These are phyloP conservation scores for Drosophila nigrodunni DNA, from an alignment of 1,140 invertebrate species.

Conservation along the genomic window DNA sequence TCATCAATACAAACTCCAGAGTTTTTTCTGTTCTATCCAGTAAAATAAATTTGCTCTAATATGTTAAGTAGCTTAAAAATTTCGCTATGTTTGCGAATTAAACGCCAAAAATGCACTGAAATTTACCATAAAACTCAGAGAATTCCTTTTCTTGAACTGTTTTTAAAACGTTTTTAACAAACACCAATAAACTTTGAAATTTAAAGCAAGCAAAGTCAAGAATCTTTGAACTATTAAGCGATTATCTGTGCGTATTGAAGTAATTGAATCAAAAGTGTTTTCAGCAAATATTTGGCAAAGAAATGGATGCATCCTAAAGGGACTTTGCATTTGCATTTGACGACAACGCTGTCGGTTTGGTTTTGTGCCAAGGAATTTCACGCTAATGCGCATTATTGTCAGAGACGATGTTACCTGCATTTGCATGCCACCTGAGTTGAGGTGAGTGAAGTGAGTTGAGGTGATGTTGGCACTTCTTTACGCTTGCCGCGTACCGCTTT, in stretches of 20 bases:
- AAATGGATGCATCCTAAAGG: not conserved
- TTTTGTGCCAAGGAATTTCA: conserved; percentile 67
- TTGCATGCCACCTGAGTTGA: conserved; percentile 65
- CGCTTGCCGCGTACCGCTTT: not conserved
- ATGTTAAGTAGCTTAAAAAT: no score
- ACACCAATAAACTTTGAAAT: no score
- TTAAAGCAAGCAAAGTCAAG: not conserved
- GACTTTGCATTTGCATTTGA: conserved; percentile 31
- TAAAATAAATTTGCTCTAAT: no score
- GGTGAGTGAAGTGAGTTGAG: not conserved
- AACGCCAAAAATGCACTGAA: no score
- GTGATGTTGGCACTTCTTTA: conserved; percentile 16
- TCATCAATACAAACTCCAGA: no score
- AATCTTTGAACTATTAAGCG: conserved; percentile 18
- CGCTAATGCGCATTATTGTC: conserved; percentile 79
- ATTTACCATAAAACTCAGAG: no score
- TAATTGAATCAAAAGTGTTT: conserved; percentile 32
- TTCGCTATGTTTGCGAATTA: no score
- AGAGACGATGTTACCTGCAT: conserved; percentile 40
- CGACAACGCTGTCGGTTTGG: conserved; percentile 38
- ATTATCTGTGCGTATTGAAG: conserved; percentile 4
- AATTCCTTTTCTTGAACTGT: no score
- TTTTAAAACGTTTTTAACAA: no score
- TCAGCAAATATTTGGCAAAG: conserved; percentile 32
- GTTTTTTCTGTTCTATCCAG: no score